Conservation (phyloP, 2,113 vertebrate genomes). For the Myiozetetes cayanensis region DNA sequence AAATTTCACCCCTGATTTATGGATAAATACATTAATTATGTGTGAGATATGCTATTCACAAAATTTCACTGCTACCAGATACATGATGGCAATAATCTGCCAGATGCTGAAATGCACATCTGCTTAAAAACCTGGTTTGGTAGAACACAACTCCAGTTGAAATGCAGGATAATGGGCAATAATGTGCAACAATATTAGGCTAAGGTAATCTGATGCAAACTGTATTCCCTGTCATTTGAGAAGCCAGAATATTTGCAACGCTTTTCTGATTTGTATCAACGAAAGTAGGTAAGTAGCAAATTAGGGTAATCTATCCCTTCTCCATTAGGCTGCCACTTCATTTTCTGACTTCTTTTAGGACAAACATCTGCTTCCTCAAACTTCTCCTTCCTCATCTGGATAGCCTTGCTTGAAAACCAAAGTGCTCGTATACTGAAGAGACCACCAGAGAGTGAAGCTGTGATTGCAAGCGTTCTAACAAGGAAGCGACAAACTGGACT, state of each 20-base stretch:
- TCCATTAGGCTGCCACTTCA: not conserved
- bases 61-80: not conserved
- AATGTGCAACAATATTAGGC: not conserved
- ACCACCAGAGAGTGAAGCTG: not conserved
- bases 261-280: not conserved
- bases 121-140: not conserved
- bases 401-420: not conserved
- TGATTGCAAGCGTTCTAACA: rapidly evolving
- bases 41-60: not conserved
- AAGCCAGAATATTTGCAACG: not conserved
- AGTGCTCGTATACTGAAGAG: not conserved
- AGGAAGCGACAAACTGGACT: not conserved
- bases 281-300: not conserved
- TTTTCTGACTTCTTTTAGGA: not conserved
- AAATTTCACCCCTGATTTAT: not conserved
- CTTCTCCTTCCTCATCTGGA: not conserved
- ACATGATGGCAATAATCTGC: not conserved
- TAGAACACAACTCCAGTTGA: not conserved
- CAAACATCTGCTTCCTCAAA: not conserved
- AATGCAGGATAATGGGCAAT: not conserved
- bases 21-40: not conserved
- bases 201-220: not conserved
- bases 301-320: not conserved
- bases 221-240: slow-evolving; percentile 5
- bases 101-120: not conserved